Conservation (phyloP, 2,113 vertebrate genomes). For the Mormyrus lacerda region DNA sequence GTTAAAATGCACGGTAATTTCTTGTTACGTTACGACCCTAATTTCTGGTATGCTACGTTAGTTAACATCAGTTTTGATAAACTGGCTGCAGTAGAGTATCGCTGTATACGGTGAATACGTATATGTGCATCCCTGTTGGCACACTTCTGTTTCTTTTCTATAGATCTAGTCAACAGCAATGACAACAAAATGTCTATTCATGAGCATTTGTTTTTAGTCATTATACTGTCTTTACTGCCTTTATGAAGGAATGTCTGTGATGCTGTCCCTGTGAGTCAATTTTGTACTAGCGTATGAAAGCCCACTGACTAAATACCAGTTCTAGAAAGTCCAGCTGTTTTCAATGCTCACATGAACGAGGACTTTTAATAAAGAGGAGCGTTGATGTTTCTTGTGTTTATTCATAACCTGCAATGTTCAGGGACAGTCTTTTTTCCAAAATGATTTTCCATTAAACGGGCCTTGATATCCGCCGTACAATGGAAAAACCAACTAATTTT, state of each 20-base stretch:
- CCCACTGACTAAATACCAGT: background rate
- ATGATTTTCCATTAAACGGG: slow-evolving; percentile 2
- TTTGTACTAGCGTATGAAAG: background rate
- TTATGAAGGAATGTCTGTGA: background rate
- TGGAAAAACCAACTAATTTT: background rate
- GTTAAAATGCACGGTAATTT: too few species aligned
- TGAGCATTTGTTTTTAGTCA: background rate
- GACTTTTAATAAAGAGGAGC: background rate
- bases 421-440: background rate
- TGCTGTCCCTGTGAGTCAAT: background rate
- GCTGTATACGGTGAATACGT: background rate
- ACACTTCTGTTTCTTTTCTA: background rate
- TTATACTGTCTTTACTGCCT: background rate
- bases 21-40: too few species aligned
- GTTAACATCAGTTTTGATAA: background rate
- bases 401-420: background rate
- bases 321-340: background rate
- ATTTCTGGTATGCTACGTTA: too few species aligned
- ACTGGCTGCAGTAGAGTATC: background rate
- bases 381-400: background rate
- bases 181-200: background rate
- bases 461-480: background rate
- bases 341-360: background rate
- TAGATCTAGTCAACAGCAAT: background rate
- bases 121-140: background rate